phyloP scores from a whole-genome alignment of 2,113 vertebrate species.

The Ploceus nigricollis region DNA sequence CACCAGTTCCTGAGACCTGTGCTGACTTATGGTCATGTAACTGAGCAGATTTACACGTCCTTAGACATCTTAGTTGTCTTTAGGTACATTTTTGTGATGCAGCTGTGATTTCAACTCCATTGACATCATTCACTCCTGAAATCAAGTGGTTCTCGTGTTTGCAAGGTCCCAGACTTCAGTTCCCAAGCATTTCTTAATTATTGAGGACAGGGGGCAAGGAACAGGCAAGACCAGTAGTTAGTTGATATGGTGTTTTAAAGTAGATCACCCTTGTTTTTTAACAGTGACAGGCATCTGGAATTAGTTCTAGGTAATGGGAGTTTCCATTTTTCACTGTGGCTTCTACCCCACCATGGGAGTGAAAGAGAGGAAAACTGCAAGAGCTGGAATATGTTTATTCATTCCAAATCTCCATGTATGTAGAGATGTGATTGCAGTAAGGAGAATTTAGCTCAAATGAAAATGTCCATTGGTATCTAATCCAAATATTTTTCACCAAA shows the following conservation, averaged over 20 bases:
- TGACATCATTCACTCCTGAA: rapidly evolving
- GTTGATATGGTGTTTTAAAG: rapidly evolving
- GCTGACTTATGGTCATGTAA: background rate
- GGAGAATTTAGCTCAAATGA: background rate
- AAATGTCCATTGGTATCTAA: background rate
- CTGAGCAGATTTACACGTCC: background rate
- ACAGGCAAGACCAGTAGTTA: background rate
- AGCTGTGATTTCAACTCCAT: background rate
- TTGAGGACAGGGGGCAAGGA: background rate
- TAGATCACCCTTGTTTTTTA: background rate
- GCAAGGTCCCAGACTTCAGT: background rate
- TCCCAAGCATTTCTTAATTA: background rate
- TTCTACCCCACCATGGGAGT: background rate
- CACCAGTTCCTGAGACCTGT: background rate
- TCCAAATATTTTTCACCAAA: background rate
- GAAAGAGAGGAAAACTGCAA: background rate
- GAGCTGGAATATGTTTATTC: background rate
- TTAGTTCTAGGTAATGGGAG: background rate
- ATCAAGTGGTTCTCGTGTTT: background rate
- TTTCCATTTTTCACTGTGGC: background rate
- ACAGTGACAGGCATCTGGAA: background rate
- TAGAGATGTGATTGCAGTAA: background rate
- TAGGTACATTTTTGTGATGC: background rate
- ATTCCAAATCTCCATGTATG: background rate
- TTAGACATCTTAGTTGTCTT: background rate